Base-by-base conservation (phyloP, 2,113 vertebrate genomes). In the Rissa tridactyla region DNA sequence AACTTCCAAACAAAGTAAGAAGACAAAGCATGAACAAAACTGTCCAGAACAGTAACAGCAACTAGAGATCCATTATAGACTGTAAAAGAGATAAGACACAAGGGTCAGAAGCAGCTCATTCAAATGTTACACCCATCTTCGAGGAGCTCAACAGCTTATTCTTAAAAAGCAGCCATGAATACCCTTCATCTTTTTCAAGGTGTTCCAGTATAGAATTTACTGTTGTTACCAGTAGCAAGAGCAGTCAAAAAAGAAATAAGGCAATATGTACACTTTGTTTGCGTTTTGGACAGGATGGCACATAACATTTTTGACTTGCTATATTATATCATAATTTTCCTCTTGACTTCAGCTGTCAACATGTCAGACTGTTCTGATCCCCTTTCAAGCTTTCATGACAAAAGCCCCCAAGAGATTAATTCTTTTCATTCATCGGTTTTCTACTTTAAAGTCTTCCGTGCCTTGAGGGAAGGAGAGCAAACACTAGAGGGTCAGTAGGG, bases 311-410 rank as follows among this genome's bases (percentile, higher is more conserved):
- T 82, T 85, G 38, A 94, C 94, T 94, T 86, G 91, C 58, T 92
- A 89, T 86, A 87, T 96, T 95, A 92, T 97, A 96, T 97, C 94
- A 94, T 94, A 94, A 94, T 97, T 97, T 94, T 91, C 91, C 73
- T 95, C 91, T 92, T 96, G 92, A 97, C 94, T 96, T 96, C 88
- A 96, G 88, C 95, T 96, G 96, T 97, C 95, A 93, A 78, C 93
- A 73, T 82, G 82, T 93, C 90, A 94, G 84, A 66, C 62, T 79
- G 80, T 82, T 86, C 95, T 94, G 92, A 92, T 89, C 77, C 90
- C 92, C 61, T 95, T 96, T 96, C 92, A 97, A 95, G 77, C 88
- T 82, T 94, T 93, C 83, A 72, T 44, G 92, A 92, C 88, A 96
- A 96, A 96, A 96, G 71, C 87, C 90, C 94, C 79, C 94, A 47